Base-by-base conservation (phyloP, 2,888 invertebrate genomes). In the Agrochola circellaris region DNA sequence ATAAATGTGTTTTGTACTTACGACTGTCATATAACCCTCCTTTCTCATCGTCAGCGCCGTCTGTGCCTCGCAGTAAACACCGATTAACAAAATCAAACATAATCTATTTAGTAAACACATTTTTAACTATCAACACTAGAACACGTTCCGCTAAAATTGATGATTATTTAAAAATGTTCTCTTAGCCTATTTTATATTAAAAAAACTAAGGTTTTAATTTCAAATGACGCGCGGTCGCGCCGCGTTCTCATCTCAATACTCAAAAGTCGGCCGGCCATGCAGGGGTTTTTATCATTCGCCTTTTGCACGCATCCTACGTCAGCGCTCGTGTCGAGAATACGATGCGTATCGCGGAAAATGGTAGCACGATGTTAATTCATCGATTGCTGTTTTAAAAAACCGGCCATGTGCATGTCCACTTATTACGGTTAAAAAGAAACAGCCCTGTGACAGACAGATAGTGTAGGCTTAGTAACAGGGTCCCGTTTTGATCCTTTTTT, bases 221-320 rank as follows among this genome's bases (percentile, higher is more conserved):
- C 42, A 84, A 84, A 83, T 38, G 30, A 71, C 74, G 79, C 67
- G 66, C 82, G 76, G 61, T 73, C 80, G 76, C 76, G 78, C 23
- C 45, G 38, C 75, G 78, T 62, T 77, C 70, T 70, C 75, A 77
- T 77, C 77, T 38, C 69, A 26, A 69, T 66, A 89, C 82, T 87
- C 77, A 71, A 75, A 79, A 77, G 77, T 71, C 86, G 77, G 71
- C 79, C 81, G 85, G 67, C 71, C 73, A 72, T 65, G 83, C 88
- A 83, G 65, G 78, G 83, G 89, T 80, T 87, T 90, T 86, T 87
- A 89, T 87, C 71, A 83, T 82, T 82, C 78, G 73, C 82, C 70
- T 81, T 74, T 77, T 87, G 80, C 85, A 88, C 84, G 84, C 85
- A 87, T 81, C 65, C 72, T 76, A 80, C 87, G 88, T 79, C 87